Evolutionary conservation across 1,140 invertebrate species (phyloP), one percentile per base, ranked within the genome.

Genomic region (Anadara kagoshimensis): DNA sequence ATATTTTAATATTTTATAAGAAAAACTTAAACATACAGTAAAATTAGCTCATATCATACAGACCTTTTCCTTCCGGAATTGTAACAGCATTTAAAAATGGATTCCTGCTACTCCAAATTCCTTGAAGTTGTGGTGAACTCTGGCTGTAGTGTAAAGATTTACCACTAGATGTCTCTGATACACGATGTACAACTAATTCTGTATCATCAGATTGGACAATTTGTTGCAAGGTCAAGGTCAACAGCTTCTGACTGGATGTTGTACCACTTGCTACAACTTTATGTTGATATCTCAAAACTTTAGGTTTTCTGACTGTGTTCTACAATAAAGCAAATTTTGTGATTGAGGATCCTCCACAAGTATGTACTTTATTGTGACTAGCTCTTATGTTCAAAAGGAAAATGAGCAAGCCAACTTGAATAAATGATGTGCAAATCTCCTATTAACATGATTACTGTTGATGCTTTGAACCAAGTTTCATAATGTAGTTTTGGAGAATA

Each of bases 271-370:
- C 29, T 20, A 82, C 79, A 51, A 87, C 65, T 12, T 81, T 59
- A 65, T 87, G 85, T 7, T 75, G 67, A 59, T 85, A 84, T 56
- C 76, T 74, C 0, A 78, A 80, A 14, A 69, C 72, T 69, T 78
- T 79, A 1, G 86, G 86, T 56, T 82, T 85, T 47, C 78, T 80
- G 4, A 87, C 84, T 47, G 71, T 71, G 14, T 77, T 66, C 86
- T 84, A 66, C 4, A 72, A 67, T 54, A 36, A 58, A 69, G 56
- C 58, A 53, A 10, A 29, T 68, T n/a, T n/a, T n/a, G n/a, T n/a
- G n/a, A n/a, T n/a, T n/a, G n/a, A n/a, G n/a, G n/a, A n/a, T n/a
- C n/a, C n/a, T n/a, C n/a, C n/a, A n/a, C n/a, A n/a, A n/a, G n/a
- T n/a, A n/a, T n/a, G n/a, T n/a, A n/a, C n/a, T n/a, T n/a, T n/a